Conservation (phyloP, 2,888 invertebrate species). For the Cheilosia soror region DNA sequence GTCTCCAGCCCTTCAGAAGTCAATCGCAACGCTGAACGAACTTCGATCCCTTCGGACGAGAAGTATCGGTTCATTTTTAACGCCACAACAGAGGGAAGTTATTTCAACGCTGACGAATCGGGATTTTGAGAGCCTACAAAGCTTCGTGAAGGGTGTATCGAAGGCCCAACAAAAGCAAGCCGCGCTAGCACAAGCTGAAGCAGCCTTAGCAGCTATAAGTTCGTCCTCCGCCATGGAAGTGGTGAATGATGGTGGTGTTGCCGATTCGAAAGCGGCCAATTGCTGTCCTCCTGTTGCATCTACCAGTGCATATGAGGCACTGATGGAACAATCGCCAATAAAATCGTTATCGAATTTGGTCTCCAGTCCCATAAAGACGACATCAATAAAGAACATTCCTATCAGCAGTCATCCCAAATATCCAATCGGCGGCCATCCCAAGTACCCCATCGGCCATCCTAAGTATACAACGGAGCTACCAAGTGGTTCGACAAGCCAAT, state of each 20-base stretch:
- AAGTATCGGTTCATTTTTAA: conserved; percentile 80
- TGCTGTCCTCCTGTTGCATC: conserved; percentile 56
- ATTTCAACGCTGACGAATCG: conserved; percentile 80
- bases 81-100: conserved; percentile 80
- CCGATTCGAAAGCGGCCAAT: conserved; percentile 41
- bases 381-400: conserved; percentile 81
- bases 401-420: conserved; percentile 68
- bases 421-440: conserved; percentile 74
- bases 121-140: conserved; percentile 81
- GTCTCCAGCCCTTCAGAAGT: conserved; percentile 39
- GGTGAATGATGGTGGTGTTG: conserved; percentile 10
- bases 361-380: conserved; percentile 85
- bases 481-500: conserved; percentile 47
- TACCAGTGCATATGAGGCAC: conserved; percentile 51
- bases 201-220: conserved; percentile 16
- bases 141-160: conserved; percentile 81
- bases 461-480: conserved; percentile 58
- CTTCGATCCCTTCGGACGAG: conserved; percentile 51
- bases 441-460: conserved; percentile 50
- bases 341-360: conserved; percentile 87
- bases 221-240: conserved; percentile 42
- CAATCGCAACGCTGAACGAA: background rate
- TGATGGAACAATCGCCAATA: conserved; percentile 85
- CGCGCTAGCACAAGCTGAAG: conserved; percentile 53
- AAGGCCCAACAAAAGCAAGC: conserved; percentile 74